phyloP scores from a whole-genome alignment of 1,140 invertebrate genomes.

The Anadara kagoshimensis region DNA sequence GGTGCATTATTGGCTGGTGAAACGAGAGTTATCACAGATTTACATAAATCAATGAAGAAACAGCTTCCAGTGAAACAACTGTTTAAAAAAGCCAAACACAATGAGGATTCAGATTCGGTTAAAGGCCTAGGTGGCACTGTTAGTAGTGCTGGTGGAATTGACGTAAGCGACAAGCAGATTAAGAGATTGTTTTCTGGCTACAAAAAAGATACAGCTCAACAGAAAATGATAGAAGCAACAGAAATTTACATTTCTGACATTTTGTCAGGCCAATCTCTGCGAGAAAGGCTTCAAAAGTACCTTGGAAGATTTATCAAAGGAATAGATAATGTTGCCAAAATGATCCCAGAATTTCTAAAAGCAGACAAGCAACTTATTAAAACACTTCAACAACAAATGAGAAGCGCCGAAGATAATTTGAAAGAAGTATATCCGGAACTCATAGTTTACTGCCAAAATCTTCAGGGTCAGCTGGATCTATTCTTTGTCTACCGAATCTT shows the following conservation, averaged over 20 bases:
- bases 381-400: slow-evolving; percentile 43
- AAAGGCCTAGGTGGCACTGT: slow-evolving; percentile 54
- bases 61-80: slow-evolving; percentile 52
- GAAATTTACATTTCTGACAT: slow-evolving; percentile 43
- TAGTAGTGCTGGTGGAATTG: slow-evolving; percentile 30
- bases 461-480: slow-evolving; percentile 59
- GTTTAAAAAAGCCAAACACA: slow-evolving; percentile 49
- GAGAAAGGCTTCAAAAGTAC: slow-evolving; percentile 45
- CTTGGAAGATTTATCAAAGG: slow-evolving; percentile 56
- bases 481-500: slow-evolving; percentile 60
- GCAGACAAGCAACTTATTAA: slow-evolving; percentile 56
- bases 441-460: slow-evolving; percentile 18
- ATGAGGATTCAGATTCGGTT: slow-evolving; percentile 35
- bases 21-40: slow-evolving; percentile 46
- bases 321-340: slow-evolving; percentile 52
- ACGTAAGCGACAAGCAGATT: slow-evolving; percentile 34
- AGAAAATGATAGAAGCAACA: slow-evolving; percentile 49
- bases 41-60: slow-evolving; percentile 59
- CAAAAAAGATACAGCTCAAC: slow-evolving; percentile 14
- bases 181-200: slow-evolving; percentile 48
- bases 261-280: slow-evolving; percentile 42
- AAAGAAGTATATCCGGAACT: slow-evolving; percentile 50
- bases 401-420: slow-evolving; percentile 45
- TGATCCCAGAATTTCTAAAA: slow-evolving; percentile 59
- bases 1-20: slow-evolving; percentile 50